Evolutionary conservation across 2,888 invertebrate species (phyloP), one percentile per base, ranked within the genome.

Genomic region (Monoplex corrugatus): DNA sequence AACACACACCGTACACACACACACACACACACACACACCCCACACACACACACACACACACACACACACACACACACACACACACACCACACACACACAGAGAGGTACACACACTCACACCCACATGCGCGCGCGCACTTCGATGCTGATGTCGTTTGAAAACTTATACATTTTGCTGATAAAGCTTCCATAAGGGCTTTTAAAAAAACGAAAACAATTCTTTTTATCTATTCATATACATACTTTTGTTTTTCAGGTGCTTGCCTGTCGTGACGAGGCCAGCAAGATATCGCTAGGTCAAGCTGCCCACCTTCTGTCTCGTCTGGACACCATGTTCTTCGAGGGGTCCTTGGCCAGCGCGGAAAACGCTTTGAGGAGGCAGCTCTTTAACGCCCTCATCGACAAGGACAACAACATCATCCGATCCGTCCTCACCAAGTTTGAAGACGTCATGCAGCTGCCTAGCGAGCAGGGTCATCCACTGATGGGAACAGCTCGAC

Each of bases 301-400:
- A 57, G 92, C 90, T 6, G 92, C 91, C 8, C 89, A 91, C 45
- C 86, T 92, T 2, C 90, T 92, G 35, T 87, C 90, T 44, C 88
- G 91, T 40, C 90, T 92, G 72, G 92, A 92, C 89, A 90, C 92
- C 23, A 92, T 92, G 92, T 92, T 90, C 50, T 92, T 91, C 72
- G 92, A 92, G 72, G 92, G 91, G 8, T 91, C 91, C 0, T 88
- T 92, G 16, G 87, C 91, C 38, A 63, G 75, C 63, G 89, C 90
- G 19, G 91, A 92, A 78, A 90, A 92, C 68, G 80, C 63, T 6
- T n/a, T 89, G 2, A 72, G 92, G 16, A 28, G 44, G 19, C 89
- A 89, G 43, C 91, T 92, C 1, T 92, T 87, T 89, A 87, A 86
- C 6, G 92, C 90, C 82, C 89, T 92, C 40, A 75, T 89, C 63